These are phyloP conservation scores for Cyphotilapia sp. DNA, from an alignment of 2,113 vertebrate genomes.

Conservation along the genomic window DNA sequence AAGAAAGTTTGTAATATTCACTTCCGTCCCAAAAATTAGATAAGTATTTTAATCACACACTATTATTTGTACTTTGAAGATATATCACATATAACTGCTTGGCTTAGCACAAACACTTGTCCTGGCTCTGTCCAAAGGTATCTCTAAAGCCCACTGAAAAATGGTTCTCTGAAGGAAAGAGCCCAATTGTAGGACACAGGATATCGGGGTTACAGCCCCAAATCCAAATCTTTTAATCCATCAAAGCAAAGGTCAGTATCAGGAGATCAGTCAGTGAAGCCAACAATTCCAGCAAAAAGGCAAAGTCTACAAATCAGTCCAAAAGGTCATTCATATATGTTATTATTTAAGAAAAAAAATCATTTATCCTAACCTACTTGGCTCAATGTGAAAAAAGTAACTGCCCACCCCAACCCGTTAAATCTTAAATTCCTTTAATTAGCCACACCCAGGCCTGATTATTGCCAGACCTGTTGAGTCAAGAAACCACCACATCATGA, in stretches of 20 bases:
- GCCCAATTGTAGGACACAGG: accelerated
- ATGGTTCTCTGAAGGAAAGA: background rate
- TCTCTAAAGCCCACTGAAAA: background rate
- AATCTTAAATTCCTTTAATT: background rate
- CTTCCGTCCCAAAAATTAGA: accelerated
- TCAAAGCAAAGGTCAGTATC: background rate
- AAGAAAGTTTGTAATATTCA: background rate
- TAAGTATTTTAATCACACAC: background rate
- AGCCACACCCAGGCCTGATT: background rate
- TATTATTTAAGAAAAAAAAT: background rate
- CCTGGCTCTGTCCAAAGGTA: background rate
- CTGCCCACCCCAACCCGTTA: accelerated
- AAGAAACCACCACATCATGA: background rate
- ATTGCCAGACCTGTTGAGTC: background rate
- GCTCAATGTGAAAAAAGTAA: background rate
- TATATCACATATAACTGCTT: background rate
- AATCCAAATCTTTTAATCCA: background rate
- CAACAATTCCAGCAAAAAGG: background rate
- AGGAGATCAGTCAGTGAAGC: background rate
- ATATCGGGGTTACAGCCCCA: background rate
- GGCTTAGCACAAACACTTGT: background rate
- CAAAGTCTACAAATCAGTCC: background rate
- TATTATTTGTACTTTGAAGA: background rate
- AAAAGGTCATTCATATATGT: background rate
- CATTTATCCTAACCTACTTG: background rate